Conservation (phyloP, 2,888 invertebrate species). For the Augochlorella aurata region DNA sequence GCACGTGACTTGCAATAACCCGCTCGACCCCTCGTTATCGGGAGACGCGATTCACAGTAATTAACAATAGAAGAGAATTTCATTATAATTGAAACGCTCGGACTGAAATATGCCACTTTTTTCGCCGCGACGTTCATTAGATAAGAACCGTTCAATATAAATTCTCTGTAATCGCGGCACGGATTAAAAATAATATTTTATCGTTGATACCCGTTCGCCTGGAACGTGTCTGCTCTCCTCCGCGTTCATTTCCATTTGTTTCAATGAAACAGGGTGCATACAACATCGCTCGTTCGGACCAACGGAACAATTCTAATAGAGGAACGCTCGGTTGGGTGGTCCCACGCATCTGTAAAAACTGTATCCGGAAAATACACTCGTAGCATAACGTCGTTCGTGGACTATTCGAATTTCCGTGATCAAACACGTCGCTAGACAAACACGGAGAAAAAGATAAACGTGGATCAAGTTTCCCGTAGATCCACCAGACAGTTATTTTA, state of each 20-base stretch:
- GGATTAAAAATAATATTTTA: constrained; percentile 50
- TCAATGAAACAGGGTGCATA: not conserved
- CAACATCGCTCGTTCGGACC: not conserved
- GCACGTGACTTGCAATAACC: constrained; percentile 54
- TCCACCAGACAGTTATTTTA: constrained; percentile 41
- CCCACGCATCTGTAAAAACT: not conserved
- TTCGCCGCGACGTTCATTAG: constrained; percentile 2
- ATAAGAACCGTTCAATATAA: constrained; percentile 45
- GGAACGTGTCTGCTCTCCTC: not conserved
- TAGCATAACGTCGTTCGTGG: not conserved
- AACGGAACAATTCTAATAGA: not conserved
- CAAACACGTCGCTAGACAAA: constrained; percentile 18
- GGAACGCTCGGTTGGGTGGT: not conserved
- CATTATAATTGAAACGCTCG: constrained; percentile 54
- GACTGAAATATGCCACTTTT: constrained; percentile 25
- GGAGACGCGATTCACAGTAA: constrained; percentile 33
- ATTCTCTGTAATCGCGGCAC: constrained; percentile 25
- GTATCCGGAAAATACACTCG: not conserved
- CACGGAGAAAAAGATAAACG: constrained; percentile 11
- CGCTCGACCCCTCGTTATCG: constrained; percentile 46
- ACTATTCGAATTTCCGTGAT: constrained; percentile 1
- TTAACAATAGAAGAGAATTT: constrained; percentile 53
- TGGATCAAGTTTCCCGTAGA: constrained; percentile 37
- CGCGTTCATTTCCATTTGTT: constrained; percentile 1
- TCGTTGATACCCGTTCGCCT: constrained; percentile 20